phyloP scores from a whole-genome alignment of 2,113 vertebrate species.

The Corythornis madagascariensis region DNA sequence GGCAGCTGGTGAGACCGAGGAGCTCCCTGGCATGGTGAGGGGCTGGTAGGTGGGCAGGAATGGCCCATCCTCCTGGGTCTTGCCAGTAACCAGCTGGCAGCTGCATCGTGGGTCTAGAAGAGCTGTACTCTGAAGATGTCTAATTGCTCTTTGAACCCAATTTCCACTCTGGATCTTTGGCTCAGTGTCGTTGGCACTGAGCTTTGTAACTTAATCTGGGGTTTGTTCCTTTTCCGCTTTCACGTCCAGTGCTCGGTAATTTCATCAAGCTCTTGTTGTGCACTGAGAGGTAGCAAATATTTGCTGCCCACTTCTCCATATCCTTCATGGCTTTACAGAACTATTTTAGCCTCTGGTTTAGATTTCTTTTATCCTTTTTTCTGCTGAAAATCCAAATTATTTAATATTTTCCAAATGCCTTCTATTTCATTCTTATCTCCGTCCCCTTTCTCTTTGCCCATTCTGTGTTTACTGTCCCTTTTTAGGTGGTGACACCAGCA shows the following conservation, averaged over 20 bases:
- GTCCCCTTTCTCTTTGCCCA: neutral
- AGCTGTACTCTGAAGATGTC: neutral
- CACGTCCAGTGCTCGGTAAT: neutral
- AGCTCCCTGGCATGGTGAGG: neutral
- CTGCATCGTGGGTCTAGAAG: conserved; percentile 3
- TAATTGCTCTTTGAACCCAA: neutral
- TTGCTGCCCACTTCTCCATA: neutral
- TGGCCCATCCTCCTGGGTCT: neutral
- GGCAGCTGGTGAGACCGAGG: neutral
- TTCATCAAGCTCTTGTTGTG: neutral
- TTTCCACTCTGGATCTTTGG: neutral
- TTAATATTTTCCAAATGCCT: neutral
- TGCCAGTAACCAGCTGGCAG: neutral
- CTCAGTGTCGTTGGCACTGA: neutral
- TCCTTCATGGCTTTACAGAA: neutral
- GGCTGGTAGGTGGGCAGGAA: conserved; percentile 24
- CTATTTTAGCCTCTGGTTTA: neutral
- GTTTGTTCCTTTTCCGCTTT: neutral
- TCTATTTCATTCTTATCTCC: neutral
- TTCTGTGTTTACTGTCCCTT: neutral
- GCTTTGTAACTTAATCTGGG: neutral
- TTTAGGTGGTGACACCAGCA: neutral
- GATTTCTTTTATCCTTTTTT: neutral
- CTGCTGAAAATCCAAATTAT: neutral
- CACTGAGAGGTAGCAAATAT: neutral